A percentile compares a stretch with the other conserved stretches of the same genome.
Conservation (phyloP, 2,113 vertebrate genomes). For the Erythrocercus mccallii region DNA sequence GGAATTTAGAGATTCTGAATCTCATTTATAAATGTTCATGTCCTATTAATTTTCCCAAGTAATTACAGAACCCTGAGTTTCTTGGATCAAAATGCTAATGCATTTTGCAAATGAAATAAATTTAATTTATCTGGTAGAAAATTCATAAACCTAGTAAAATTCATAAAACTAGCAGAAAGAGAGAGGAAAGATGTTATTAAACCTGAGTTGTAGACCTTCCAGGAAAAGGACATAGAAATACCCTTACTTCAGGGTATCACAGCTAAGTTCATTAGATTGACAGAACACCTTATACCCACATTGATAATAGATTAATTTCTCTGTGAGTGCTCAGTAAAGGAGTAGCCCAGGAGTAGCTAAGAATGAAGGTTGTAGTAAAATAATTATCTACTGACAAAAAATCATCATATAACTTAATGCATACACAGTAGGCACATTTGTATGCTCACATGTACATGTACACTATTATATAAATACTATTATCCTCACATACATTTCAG, state of each 20-base stretch:
- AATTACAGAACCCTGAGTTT: background rate
- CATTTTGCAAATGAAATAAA: background rate
- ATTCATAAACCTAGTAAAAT: background rate
- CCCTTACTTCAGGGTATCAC: background rate
- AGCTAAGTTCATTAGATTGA: background rate
- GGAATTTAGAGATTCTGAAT: background rate
- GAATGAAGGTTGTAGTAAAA: background rate
- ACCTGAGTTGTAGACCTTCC: background rate
- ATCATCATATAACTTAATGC: background rate
- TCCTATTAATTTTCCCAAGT: background rate
- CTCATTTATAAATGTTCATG: background rate
- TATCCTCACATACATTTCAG: background rate
- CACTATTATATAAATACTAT: background rate
- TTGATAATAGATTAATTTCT: background rate
- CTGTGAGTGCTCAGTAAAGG: background rate
- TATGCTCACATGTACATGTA: no score
- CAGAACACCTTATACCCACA: background rate
- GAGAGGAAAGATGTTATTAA: background rate
- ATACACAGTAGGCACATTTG: background rate
- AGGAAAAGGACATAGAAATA: background rate
- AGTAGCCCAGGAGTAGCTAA: background rate
- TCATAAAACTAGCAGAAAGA: background rate
- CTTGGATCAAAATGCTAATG: background rate
- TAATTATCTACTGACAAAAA: background rate
- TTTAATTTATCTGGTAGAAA: background rate